Base-by-base conservation (phyloP, 2,113 vertebrate species). In the Scatophagus argus region DNA sequence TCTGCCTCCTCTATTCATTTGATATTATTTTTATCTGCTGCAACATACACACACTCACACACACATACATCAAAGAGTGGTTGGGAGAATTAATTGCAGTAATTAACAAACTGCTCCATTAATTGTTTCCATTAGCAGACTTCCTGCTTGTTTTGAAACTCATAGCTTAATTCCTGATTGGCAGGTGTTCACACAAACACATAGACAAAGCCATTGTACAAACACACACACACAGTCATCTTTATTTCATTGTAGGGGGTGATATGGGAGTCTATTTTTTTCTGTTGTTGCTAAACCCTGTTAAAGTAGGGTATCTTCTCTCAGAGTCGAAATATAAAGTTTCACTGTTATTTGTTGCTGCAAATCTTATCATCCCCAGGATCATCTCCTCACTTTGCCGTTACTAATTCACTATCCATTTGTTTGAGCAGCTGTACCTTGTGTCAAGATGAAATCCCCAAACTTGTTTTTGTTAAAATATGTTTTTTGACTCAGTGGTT, bases 41-140 rank as follows among this genome's bases (percentile, higher is more conserved):
- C n/a, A n/a, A n/a, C 68, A 31, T 39, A 13, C 8, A 34, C 49
- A 34, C 51, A 39, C 29, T 13, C 60, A 25, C 25, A 65, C 21
- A 34, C 52, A n/a, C n/a, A n/a, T n/a, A n/a, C 13, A 17, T 7
- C 19, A 23, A 56, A 38, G 65, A 41, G 17, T 0, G 36, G 29
- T 34, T n/a, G 19, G 7, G 56, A 67, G n/a, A 73, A 69, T 70
- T 19, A 31, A 70, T 58, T 71, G 23, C 43, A 60, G 36, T 72
- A 52, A 71, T 74, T 76, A 25, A 16, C 10, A 64, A 80, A 72
- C 32, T 46, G 44, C 52, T 31, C 41, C 32, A 58, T n/a, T 75
- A 16, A 59, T 70, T 63, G 8, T 54, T 76, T 69, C 46, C 29
- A 59, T 73, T 68, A 74, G 54, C 25, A 27, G 21, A 44, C 10